Evolutionary conservation across 2,888 invertebrate species (phyloP).

Genomic region (Creontiades dilutus): DNA sequence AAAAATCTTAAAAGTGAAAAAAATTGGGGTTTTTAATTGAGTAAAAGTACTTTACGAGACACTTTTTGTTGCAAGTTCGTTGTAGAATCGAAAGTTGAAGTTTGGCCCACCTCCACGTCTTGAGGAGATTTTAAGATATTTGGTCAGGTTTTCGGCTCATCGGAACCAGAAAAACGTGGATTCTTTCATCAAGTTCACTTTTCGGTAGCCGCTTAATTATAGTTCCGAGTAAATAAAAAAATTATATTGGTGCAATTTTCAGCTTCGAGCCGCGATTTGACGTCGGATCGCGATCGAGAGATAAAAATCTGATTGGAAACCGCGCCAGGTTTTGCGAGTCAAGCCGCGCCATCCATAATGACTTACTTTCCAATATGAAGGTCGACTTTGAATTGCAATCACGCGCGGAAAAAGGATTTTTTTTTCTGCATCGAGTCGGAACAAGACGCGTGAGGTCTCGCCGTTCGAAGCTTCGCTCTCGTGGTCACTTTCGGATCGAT

Average conservation of each 20-base stretch:
- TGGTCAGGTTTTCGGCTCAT: too few relatives aligned
- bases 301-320: constrained; percentile 18
- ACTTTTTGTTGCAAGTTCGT: too few relatives aligned
- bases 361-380: constrained; percentile 39
- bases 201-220: too few relatives aligned
- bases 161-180: too few relatives aligned
- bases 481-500: constrained; percentile 11
- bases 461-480: background rate
- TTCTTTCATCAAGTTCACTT: too few relatives aligned
- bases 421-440: background rate
- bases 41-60: too few relatives aligned
- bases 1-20: too few relatives aligned
- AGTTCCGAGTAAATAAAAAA: background rate
- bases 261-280: background rate
- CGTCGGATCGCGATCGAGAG: background rate
- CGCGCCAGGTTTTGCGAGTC: background rate
- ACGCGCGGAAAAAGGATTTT: background rate
- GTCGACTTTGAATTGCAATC: constrained; percentile 21
- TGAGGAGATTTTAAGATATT: too few relatives aligned
- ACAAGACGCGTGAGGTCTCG: background rate
- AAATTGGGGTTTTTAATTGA: too few relatives aligned
- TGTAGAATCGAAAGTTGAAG: too few relatives aligned
- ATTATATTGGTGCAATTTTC: background rate
- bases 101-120: too few relatives aligned
- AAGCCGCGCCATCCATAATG: background rate